Percentiles rank a stretch among this genome's conserved stretches.
These are phyloP conservation scores for Garrulus glandarius DNA, from an alignment of 2,797 vertebrate species.

Conservation along the genomic window DNA sequence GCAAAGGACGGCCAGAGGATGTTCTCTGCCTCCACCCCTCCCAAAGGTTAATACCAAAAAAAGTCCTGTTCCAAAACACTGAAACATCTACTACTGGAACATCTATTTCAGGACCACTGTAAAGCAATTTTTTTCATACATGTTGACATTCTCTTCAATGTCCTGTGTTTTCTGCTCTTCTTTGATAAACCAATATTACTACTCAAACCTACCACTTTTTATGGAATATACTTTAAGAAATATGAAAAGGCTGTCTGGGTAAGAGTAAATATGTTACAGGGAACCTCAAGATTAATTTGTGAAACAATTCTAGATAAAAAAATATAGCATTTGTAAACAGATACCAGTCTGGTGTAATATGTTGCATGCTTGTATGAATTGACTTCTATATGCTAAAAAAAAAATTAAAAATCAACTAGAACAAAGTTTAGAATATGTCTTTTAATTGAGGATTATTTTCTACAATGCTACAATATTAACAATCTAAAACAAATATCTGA, in stretches of 20 bases:
- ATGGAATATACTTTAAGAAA: background rate
- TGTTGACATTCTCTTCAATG: background rate
- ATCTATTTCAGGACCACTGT: background rate
- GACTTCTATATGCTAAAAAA: background rate
- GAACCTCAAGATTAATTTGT: background rate
- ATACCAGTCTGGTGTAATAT: background rate
- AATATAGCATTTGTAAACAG: background rate
- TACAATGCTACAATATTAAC: slow-evolving; percentile 19
- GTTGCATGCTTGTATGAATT: background rate
- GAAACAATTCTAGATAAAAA: background rate
- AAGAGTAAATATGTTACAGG: background rate
- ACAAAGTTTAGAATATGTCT: background rate
- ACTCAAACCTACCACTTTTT: background rate
- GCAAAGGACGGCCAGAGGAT: slow-evolving; percentile 20
- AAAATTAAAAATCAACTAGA: background rate
- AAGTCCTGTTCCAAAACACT: background rate
- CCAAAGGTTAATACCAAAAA: background rate
- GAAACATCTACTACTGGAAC: background rate
- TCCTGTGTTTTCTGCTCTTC: background rate
- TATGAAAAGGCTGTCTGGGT: background rate
- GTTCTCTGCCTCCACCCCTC: background rate
- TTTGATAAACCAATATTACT: background rate
- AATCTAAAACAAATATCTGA: background rate
- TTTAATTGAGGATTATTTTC: slow-evolving; percentile 32
- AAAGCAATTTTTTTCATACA: background rate